Base-by-base conservation (phyloP, 2,113 vertebrate species). In the Phaethon lepturus region DNA sequence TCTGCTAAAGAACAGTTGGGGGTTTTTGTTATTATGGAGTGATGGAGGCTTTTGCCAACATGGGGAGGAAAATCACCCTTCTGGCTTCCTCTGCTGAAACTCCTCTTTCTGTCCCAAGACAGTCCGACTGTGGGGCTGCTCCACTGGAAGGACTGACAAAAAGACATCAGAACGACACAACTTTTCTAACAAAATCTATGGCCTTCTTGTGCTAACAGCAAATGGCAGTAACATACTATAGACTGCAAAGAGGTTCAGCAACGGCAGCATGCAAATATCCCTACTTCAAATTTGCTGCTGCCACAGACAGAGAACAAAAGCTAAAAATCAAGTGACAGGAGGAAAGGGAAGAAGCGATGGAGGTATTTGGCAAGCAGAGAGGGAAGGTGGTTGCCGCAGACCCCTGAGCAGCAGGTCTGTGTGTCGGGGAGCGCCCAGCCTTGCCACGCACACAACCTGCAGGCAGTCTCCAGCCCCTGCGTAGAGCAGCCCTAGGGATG, bases 341-440 rank as follows among this genome's bases (percentile, higher is more conserved):
- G 33, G 42, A 47, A 58, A 71, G 26, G 23, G 19, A 26, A 11
- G 47, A 90, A 47, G 13, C 0, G 1, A 76, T 52, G 67, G 38
- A 42, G 45, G n/a, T 38, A 40, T 4, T 35, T 0, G 1, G 24
- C 35, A 60, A 64, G 80, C 22, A 20, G 28, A 62, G 45, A 50
- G 55, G n/a, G 29, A 77, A 67, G 14, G 42, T 2, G 5, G 64
- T 26, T 42, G 40, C 78, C 81, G 53, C 56, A 90, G 69, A 59
- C 2, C 42, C 23, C 4, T 0, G 6, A 55, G 71, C 47, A 55
- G 44, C 0, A 0, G 11, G 31, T 26, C 12, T 6, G 6, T 7
- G n/a, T 50, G 47, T 23, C 2, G 3, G 55, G 44, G 31, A 42
- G 7, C 4, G 7, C 23, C 63, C 72, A 73, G 29, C 35, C 35